Evolutionary conservation across 92 coral and sea anemone species (phyloP).

Genomic region (Plumapathes pennacea): DNA sequence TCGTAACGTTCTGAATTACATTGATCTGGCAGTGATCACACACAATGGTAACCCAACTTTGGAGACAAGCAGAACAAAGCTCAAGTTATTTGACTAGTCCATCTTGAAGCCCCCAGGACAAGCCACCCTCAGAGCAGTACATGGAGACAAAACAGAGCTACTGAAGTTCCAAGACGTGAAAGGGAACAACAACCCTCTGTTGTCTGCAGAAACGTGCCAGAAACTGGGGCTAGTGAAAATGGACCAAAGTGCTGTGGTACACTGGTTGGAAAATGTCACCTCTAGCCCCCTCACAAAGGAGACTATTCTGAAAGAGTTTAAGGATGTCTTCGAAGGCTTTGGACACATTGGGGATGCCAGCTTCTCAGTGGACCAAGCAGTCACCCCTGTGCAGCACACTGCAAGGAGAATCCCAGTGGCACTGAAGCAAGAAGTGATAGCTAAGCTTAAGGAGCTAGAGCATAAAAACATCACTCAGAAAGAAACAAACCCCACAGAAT

Average conservation of each 20-base stretch:
- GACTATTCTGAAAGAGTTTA: constrained; percentile 9
- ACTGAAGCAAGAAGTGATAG: constrained; percentile 50
- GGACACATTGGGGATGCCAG: constrained; percentile 54
- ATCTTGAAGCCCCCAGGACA: constrained; percentile 30
- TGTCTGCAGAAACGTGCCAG: constrained; percentile 43
- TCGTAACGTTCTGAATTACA: constrained; percentile 9
- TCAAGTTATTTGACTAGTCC: constrained; percentile 23
- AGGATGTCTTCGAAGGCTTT: constrained; percentile 54
- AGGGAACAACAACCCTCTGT: constrained; percentile 28
- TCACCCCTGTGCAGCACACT: constrained; percentile 33
- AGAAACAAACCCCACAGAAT: constrained; percentile 43
- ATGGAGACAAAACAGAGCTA: not conserved
- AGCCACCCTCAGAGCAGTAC: constrained; percentile 8
- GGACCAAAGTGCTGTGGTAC: constrained; percentile 3
- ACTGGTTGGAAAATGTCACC: not conserved
- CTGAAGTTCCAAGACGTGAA: constrained; percentile 46
- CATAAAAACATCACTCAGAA: constrained; percentile 23
- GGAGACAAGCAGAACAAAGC: constrained; percentile 13
- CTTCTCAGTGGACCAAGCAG: constrained; percentile 19
- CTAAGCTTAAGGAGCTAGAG: constrained; percentile 45
- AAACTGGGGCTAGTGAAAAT: constrained; percentile 29
- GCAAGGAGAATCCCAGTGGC: constrained; percentile 26
- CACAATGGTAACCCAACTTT: constrained; percentile 16
- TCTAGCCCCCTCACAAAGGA: constrained; percentile 21
- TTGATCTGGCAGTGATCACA: constrained; percentile 21